These are phyloP conservation scores for Laterallus jamaicensis DNA, from an alignment of 2,113 vertebrate species.

Conservation along the genomic window DNA sequence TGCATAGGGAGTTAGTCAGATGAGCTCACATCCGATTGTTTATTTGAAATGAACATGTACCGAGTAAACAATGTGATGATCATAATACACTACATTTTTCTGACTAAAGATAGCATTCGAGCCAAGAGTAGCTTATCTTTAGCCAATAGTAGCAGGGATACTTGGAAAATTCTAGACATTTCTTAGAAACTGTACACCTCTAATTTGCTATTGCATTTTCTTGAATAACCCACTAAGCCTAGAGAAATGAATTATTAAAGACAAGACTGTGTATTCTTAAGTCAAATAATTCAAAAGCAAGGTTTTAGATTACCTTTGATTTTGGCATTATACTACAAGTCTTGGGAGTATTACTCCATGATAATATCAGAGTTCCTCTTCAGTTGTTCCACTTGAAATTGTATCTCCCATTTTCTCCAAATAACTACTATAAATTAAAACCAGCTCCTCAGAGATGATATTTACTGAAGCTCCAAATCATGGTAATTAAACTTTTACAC, in stretches of 20 bases:
- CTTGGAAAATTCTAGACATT: conserved; percentile 1
- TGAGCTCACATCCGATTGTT: neutral
- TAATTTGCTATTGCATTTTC: neutral
- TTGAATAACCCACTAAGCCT: neutral
- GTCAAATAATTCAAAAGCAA: conserved; percentile 15
- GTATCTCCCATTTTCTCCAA: conserved; percentile 58
- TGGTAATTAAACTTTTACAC: conserved; percentile 56
- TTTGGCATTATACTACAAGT: conserved; percentile 22
- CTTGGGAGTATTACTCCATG: conserved; percentile 16
- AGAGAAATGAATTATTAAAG: neutral
- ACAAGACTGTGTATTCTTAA: neutral
- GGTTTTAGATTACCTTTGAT: conserved; percentile 35
- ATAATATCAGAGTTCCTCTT: conserved; percentile 43
- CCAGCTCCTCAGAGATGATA: conserved; percentile 35
- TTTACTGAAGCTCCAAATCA: conserved; percentile 54
- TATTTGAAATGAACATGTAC: neutral
- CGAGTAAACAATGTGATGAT: neutral
- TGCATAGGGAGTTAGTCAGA: neutral
- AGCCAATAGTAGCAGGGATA: neutral
- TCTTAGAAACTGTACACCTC: neutral
- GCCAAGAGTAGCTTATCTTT: neutral
- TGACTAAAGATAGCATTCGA: neutral
- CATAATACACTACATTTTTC: neutral
- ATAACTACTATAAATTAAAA: conserved; percentile 62
- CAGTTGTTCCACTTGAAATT: conserved; percentile 60